Percentiles rank a stretch among this genome's conserved stretches.
These are phyloP conservation scores for Dryas iulia DNA, from an alignment of 1,140 invertebrate genomes.

Conservation along the genomic window DNA sequence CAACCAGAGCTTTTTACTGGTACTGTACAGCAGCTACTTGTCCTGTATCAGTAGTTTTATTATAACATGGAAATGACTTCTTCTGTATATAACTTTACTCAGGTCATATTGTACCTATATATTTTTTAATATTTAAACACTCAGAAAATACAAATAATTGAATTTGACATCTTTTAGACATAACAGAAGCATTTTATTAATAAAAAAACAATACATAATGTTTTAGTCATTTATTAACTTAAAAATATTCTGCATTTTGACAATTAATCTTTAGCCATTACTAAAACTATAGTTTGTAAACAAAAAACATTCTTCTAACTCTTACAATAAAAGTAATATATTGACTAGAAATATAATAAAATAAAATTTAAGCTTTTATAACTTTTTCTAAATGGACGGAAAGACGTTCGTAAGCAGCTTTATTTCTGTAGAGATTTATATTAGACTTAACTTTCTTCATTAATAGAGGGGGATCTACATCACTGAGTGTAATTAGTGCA, in stretches of 20 bases:
- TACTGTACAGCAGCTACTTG: too few relatives aligned
- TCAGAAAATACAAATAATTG: too few relatives aligned
- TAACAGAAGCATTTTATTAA: neutral
- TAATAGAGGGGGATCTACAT: constrained; percentile 61
- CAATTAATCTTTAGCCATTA: too few relatives aligned
- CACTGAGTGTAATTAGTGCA: constrained; percentile 59
- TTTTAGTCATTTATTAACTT: neutral
- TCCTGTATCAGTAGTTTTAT: too few relatives aligned
- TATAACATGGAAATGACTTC: too few relatives aligned
- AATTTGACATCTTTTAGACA: too few relatives aligned
- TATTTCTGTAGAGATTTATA: constrained; percentile 73
- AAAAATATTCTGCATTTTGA: neutral
- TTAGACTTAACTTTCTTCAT: constrained; percentile 73
- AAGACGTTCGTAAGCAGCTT: constrained; percentile 65
- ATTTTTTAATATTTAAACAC: too few relatives aligned
- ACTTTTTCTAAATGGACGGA: constrained; percentile 66
- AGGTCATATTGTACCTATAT: too few relatives aligned
- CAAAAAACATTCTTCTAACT: neutral
- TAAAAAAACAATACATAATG: neutral
- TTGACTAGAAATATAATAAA: constrained; percentile 3
- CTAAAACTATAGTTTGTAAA: neutral
- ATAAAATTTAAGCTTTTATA: constrained; percentile 31
- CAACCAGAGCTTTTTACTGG: too few relatives aligned
- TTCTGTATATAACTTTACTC: too few relatives aligned
- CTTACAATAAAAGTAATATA: neutral